These are phyloP conservation scores for Ornithoptera priamus DNA, from an alignment of 2,888 invertebrate species.

Conservation along the genomic window DNA sequence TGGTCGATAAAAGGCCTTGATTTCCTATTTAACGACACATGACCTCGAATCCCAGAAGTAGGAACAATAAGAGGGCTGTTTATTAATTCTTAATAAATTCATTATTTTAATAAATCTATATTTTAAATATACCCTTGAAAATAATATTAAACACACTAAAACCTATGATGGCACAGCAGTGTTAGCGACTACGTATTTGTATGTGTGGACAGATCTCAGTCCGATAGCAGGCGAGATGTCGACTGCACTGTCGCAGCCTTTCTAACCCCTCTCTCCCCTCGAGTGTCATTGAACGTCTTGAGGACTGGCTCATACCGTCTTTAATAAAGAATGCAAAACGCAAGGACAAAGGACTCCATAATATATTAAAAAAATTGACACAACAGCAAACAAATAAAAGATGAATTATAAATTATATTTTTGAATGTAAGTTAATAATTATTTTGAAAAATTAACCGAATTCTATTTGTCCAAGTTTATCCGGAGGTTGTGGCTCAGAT, in stretches of 20 bases:
- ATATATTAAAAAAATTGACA: slow-evolving; percentile 22
- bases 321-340: slow-evolving; percentile 54
- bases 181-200: slow-evolving; percentile 34
- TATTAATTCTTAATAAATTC: neutral
- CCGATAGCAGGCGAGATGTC: slow-evolving; percentile 70
- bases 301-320: slow-evolving; percentile 50
- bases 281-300: slow-evolving; percentile 70
- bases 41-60: too few relatives aligned
- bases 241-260: slow-evolving; percentile 66
- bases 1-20: too few relatives aligned
- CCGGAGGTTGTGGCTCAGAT: slow-evolving; percentile 71
- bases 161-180: slow-evolving; percentile 30
- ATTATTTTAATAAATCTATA: neutral
- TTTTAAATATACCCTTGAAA: neutral
- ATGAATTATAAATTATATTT: slow-evolving; percentile 30
- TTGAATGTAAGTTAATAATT: slow-evolving; percentile 5
- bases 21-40: too few relatives aligned
- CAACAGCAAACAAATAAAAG: slow-evolving; percentile 9
- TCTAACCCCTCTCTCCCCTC: slow-evolving; percentile 43
- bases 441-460: neutral
- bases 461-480: slow-evolving; percentile 46
- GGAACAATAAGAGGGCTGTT: too few relatives aligned
- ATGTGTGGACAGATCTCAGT: slow-evolving; percentile 63
- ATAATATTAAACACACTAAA: slow-evolving; percentile 37
- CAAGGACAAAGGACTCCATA: slow-evolving; percentile 38